Evolutionary conservation across 2,888 invertebrate genomes (phyloP), one percentile per base, ranked within the genome.

Genomic region (Callyntrura sp.): DNA sequence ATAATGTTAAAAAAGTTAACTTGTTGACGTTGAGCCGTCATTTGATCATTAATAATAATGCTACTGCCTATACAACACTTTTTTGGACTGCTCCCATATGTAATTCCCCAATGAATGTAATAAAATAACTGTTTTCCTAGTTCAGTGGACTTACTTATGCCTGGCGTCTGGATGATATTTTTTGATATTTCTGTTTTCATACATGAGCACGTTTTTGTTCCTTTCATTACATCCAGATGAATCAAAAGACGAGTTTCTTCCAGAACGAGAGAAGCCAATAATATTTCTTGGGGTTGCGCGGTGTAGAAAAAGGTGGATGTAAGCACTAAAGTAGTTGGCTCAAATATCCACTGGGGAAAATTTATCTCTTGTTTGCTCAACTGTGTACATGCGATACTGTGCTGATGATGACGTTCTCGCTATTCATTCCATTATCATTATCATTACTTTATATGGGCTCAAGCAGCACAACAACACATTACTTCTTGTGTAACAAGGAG

Each of bases 291-390:
- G n/a, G n/a, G n/a, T n/a, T n/a, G n/a, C n/a, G n/a, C n/a, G n/a
- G 17, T n/a, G 43, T 43, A 65, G 14, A 14, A 65, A 65, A 5
- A 12, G 28, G 65, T 35, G 35, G 6, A 35, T 35, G 35, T 35
- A 35, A 35, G 35, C 35, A 35, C 6, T 35, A 35, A 35, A 35
- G 35, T 35, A 25, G 35, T 70, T 17, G 11, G 51, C 73, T 84
- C 23, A 65, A 57, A 57, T 57, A 35, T 35, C 73, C 76, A 78
- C 76, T 78, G 62, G 76, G 73, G 79, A 79, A 51, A 68, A 78
- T 86, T 86, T 86, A 85, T 86, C 86, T 78, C 78, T 86, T 85
- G 68, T 86, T 86, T 86, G 65, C 51, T 35, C 79, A 79, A 79
- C 79, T 86, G 86, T 23, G 20, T 86, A 48, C 55, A 51, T 78